A percentile compares a stretch with the other conserved stretches of the same genome.
phyloP scores from a whole-genome alignment of 2,797 vertebrate genomes.

The Graptemys geographica region DNA sequence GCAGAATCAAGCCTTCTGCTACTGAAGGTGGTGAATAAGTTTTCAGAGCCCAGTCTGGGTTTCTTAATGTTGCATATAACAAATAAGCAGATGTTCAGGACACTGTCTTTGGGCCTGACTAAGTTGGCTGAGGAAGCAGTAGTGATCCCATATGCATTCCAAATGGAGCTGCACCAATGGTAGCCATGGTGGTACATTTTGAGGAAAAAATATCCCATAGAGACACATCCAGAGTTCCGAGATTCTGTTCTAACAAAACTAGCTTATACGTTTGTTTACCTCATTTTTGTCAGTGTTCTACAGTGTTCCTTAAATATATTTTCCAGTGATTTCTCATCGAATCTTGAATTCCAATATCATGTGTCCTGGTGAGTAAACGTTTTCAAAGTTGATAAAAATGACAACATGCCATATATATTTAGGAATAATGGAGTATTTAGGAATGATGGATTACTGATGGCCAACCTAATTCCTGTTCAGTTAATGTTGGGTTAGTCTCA shows the following conservation, averaged over 20 bases:
- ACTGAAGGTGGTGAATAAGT: not conserved
- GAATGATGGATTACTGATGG: not conserved
- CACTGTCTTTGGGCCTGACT: not conserved
- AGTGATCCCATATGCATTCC: not conserved
- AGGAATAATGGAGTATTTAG: not conserved
- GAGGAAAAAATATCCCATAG: not conserved
- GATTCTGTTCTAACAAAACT: not conserved
- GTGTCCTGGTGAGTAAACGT: not conserved
- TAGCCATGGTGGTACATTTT: not conserved
- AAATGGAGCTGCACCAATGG: not conserved
- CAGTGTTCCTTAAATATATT: not conserved
- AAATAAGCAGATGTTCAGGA: not conserved
- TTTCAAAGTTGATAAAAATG: not conserved
- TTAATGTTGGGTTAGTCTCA: not conserved
- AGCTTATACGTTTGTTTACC: not conserved
- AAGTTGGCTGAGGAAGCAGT: not conserved
- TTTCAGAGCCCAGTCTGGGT: not conserved
- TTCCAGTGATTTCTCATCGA: not conserved
- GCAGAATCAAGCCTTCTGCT: not conserved
- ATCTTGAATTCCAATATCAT: constrained; percentile 6
- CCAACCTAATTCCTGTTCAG: constrained; percentile 13
- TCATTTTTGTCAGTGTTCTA: not conserved
- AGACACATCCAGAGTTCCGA: too few species aligned
- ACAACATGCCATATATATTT: accelerated
- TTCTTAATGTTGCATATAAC: not conserved